phyloP scores from a whole-genome alignment of 2,888 invertebrate genomes.

The Lithophane socia region DNA sequence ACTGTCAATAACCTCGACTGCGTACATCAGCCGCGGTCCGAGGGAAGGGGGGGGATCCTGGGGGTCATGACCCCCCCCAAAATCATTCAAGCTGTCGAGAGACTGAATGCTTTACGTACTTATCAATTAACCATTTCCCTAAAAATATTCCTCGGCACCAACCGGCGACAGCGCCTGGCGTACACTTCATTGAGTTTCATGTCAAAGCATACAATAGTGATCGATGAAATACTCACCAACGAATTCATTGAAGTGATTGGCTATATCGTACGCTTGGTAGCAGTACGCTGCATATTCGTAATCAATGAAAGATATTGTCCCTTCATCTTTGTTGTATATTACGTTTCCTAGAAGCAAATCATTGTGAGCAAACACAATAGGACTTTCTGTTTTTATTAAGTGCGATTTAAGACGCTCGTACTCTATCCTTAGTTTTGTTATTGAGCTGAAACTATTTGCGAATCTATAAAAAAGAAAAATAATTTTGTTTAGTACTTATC shows the following conservation, averaged over 20 bases:
- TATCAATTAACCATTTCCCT: too few species aligned
- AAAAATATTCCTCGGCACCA: too few species aligned
- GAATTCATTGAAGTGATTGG: conserved; percentile 99
- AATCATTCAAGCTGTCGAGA: too few species aligned
- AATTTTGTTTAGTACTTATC: conserved; percentile 17
- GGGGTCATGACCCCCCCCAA: too few species aligned
- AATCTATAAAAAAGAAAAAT: conserved; percentile 90
- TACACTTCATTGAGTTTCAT: neutral
- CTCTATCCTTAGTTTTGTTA: conserved; percentile 93
- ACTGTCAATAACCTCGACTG: conserved; percentile 9
- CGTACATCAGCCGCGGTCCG: too few species aligned
- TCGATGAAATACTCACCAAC: conserved; percentile 92
- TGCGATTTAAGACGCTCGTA: conserved; percentile 92
- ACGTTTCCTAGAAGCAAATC: conserved; percentile 98
- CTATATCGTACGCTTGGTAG: conserved; percentile 98
- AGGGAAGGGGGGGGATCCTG: too few species aligned
- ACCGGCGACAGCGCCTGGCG: too few species aligned
- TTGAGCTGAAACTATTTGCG: conserved; percentile 92
- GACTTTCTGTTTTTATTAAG: conserved; percentile 92
- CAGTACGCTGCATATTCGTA: conserved; percentile 98
- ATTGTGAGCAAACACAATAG: conserved; percentile 98
- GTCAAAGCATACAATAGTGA: neutral
- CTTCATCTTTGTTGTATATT: conserved; percentile 93
- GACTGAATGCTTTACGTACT: too few species aligned
- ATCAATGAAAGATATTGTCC: conserved; percentile 97